phyloP scores from a whole-genome alignment of 2,888 invertebrate species.

The Philereme transversata region DNA sequence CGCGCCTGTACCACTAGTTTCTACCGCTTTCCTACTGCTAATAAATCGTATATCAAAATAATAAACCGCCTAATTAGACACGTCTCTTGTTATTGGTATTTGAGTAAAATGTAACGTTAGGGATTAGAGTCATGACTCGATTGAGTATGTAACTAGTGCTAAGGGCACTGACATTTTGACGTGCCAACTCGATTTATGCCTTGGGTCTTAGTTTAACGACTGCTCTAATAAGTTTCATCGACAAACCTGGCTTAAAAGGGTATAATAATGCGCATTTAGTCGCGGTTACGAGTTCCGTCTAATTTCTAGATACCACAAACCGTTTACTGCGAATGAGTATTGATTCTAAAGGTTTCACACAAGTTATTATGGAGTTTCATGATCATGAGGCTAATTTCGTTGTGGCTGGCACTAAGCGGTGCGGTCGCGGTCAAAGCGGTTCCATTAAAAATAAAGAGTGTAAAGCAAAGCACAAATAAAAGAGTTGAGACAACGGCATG shows the following conservation, averaged over 20 bases:
- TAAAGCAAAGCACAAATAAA: conserved; percentile 65
- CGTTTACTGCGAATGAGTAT: conserved; percentile 55
- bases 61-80: background rate
- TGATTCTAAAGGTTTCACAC: conserved; percentile 59
- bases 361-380: conserved; percentile 46
- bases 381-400: conserved; percentile 51
- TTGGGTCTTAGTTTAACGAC: conserved; percentile 54
- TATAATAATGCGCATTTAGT: conserved; percentile 51
- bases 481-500: conserved; percentile 72
- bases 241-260: conserved; percentile 49
- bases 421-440: conserved; percentile 73
- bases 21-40: background rate
- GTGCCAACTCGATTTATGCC: conserved; percentile 63
- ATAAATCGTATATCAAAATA: background rate
- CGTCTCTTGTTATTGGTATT: background rate
- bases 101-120: background rate
- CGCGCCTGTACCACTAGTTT: conserved; percentile 10
- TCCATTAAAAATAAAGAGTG: conserved; percentile 61
- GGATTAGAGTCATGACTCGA: background rate
- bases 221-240: conserved; percentile 59
- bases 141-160: conserved; percentile 9
- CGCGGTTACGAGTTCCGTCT: conserved; percentile 43
- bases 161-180: conserved; percentile 64
- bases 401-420: conserved; percentile 66
- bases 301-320: conserved; percentile 44